phyloP scores from a whole-genome alignment of 37 sponge, comb jelly and placozoan genomes.

The Theonella swinhoei region DNA sequence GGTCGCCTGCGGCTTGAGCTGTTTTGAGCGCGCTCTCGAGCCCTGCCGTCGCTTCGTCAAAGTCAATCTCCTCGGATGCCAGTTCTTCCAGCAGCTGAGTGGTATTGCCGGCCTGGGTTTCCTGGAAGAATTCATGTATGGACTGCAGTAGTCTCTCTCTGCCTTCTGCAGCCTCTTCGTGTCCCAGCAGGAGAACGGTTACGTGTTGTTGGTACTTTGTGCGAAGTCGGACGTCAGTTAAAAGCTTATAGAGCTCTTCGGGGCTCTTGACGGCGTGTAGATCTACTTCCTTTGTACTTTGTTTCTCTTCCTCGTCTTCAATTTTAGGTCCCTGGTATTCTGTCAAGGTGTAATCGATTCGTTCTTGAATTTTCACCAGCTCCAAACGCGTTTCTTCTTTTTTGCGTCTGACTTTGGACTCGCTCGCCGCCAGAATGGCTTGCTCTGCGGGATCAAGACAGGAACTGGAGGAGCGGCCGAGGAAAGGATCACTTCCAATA shows the following conservation, averaged over 20 bases:
- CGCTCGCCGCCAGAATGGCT: slow-evolving; percentile 27
- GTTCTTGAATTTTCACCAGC: slow-evolving; percentile 53
- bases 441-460: slow-evolving; percentile 26
- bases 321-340: slow-evolving; percentile 29
- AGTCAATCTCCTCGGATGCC: slow-evolving; percentile 37
- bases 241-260: slow-evolving; percentile 46
- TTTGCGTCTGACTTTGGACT: slow-evolving; percentile 34
- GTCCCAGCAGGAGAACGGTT: slow-evolving; percentile 51
- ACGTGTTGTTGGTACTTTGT: slow-evolving; percentile 58
- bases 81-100: slow-evolving; percentile 24
- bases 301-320: not conserved
- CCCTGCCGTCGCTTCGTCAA: slow-evolving; percentile 50
- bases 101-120: slow-evolving; percentile 30
- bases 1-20: slow-evolving; percentile 32
- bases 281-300: slow-evolving; percentile 1
- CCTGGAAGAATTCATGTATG: slow-evolving; percentile 55
- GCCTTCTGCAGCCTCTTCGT: slow-evolving; percentile 52
- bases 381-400: slow-evolving; percentile 34
- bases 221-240: slow-evolving; percentile 26
- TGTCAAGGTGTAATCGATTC: slow-evolving; percentile 31
- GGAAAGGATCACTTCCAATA: too few relatives aligned
- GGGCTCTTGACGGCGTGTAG: slow-evolving; percentile 48
- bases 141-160: slow-evolving; percentile 37
- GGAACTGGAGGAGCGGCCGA: not conserved
- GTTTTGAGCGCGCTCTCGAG: slow-evolving; percentile 58